Conservation (phyloP, 2,113 vertebrate species). For the Proterorhinus semilunaris region DNA sequence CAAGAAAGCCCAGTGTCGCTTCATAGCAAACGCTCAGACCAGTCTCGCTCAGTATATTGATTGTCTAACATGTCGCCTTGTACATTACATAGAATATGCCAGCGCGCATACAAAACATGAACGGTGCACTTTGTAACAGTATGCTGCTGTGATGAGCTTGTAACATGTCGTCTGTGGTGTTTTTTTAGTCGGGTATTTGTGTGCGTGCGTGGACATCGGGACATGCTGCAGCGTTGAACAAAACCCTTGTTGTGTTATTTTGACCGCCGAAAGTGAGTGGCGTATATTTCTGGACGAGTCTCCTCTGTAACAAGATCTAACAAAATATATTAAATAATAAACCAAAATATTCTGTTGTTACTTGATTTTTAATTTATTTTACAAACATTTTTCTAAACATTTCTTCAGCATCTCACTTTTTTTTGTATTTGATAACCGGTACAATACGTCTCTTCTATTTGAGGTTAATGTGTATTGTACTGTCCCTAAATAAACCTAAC, state of each 20-base stretch:
- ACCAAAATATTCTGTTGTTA: background rate
- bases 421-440: no score
- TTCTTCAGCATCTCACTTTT: no score
- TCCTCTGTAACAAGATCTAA: slow-evolving; percentile 40
- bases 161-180: slow-evolving; percentile 60
- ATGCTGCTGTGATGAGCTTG: slow-evolving; percentile 50
- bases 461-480: no score
- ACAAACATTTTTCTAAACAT: no score
- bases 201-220: slow-evolving; percentile 30
- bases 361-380: background rate
- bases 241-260: slow-evolving; percentile 41
- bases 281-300: slow-evolving; percentile 28
- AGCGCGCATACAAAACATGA: slow-evolving; percentile 51
- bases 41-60: slow-evolving; percentile 43
- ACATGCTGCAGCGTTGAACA: slow-evolving; percentile 30
- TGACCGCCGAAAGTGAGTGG: slow-evolving; percentile 30
- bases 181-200: slow-evolving; percentile 52
- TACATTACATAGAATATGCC: slow-evolving; percentile 23
- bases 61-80: slow-evolving; percentile 41
- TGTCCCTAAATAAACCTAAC: no score
- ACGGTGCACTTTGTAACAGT: slow-evolving; percentile 41
- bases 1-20: no score
- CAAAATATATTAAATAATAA: slow-evolving; percentile 28
- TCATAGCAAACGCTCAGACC: slow-evolving; percentile 16
- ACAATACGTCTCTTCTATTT: no score